Percentiles rank a stretch among this genome's conserved stretches.
Conservation (phyloP, 2,888 invertebrate species). For the Apotomis capreana region DNA sequence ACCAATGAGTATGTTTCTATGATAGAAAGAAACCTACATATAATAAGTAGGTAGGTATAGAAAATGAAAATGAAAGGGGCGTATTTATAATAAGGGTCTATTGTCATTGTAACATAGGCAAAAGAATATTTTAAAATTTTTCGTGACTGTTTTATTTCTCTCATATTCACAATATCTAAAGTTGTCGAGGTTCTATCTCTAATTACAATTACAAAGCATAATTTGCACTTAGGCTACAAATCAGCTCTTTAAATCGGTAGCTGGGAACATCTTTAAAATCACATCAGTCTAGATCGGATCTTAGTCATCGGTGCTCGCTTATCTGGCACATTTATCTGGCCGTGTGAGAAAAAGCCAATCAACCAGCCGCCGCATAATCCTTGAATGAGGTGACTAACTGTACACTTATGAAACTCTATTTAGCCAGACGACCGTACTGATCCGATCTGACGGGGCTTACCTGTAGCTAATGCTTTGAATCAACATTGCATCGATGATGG, state of each 20-base stretch:
- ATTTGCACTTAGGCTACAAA: not conserved
- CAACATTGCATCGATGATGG: conserved; percentile 42
- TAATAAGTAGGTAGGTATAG: too few relatives aligned
- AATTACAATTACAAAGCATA: not conserved
- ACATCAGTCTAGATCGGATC: conserved; percentile 44
- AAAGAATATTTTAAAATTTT: too few relatives aligned
- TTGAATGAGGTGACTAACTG: conserved; percentile 65
- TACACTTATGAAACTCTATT: conserved; percentile 56
- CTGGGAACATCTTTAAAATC: conserved; percentile 40
- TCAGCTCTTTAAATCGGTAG: conserved; percentile 27
- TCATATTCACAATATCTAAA: not conserved
- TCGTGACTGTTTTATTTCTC: too few relatives aligned
- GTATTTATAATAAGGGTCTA: too few relatives aligned
- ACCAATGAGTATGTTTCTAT: too few relatives aligned
- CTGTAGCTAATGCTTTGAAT: conserved; percentile 41
- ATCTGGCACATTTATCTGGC: conserved; percentile 62
- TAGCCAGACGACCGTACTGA: conserved; percentile 52
- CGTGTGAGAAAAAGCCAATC: conserved; percentile 63
- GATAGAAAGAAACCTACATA: too few relatives aligned
- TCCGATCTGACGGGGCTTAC: conserved; percentile 45
- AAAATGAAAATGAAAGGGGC: too few relatives aligned
- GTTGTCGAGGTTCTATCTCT: not conserved
- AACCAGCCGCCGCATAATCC: conserved; percentile 57
- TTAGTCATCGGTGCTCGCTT: conserved; percentile 51
- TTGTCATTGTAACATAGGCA: too few relatives aligned